Base-by-base conservation (phyloP, 2,113 vertebrate genomes). In the Limanda limanda region DNA sequence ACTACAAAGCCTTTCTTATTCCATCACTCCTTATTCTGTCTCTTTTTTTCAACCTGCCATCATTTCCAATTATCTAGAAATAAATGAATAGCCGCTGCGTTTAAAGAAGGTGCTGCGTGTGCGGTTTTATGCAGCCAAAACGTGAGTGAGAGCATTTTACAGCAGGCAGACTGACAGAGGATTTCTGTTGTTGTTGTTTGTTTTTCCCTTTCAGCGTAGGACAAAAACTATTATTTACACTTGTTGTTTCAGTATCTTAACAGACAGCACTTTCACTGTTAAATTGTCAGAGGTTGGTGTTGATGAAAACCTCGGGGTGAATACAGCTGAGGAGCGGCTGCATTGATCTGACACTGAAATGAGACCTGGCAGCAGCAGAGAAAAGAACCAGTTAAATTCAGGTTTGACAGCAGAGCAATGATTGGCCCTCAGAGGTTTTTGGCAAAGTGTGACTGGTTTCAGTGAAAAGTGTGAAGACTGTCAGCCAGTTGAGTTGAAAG, bases 41-140 rank as follows among this genome's bases (percentile, higher is more conserved):
- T 60, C 35, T 64, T 69, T 68, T 42, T 69, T 73, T 72, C 57
- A 21, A 86, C 79, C 74, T 88, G 83, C 76, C 90, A 88, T 89
- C 74, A 76, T 86, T 90, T 92, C 78, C 89, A 91, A 91, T 92
- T 90, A 90, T 85, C 82, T 79, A 10, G 79, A 81, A 85, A 86
- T 85, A 84, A 86, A 91, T 90, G 76, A 86, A 88, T 86, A 66
- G 59, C 70, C 68, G 64, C 54, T 66, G 64, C 74, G 40, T 87
- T 76, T 71, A 65, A 67, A 86, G 55, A 64, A 87, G 74, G 68
- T 88, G 91, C 89, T 84, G 82, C 10, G 85, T 88, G 73, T 79
- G 88, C 81, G 65, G 63, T 83, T 89, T 86, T 20, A 82, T 47
- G 48, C 51, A 71, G 71, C 27, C 42, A 47, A 75, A 87, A 71